Percentiles rank a stretch among this genome's conserved stretches.
Conservation (phyloP, 2,797 vertebrate genomes). For the Spizella passerina region DNA sequence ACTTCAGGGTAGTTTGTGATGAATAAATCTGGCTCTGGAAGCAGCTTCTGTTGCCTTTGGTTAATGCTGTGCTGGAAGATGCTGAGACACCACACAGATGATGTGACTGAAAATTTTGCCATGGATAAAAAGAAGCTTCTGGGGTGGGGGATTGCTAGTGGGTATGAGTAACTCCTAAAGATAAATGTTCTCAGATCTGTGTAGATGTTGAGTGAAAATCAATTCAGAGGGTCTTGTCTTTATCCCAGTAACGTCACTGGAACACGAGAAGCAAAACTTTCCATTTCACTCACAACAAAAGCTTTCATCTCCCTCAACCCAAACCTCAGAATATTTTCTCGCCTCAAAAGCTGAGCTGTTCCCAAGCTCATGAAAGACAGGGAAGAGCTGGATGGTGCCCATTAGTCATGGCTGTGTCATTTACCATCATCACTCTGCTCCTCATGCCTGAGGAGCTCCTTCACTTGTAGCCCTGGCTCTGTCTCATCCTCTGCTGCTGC, state of each 20-base stretch:
- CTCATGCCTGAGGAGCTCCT: not conserved
- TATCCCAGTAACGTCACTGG: not conserved
- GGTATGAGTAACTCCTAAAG: not conserved
- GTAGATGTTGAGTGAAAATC: not conserved
- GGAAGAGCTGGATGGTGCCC: not conserved
- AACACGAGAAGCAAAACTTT: not conserved
- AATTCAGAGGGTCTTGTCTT: not conserved
- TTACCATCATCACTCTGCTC: not conserved
- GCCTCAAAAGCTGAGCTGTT: conserved; percentile 9
- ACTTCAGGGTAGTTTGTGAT: not conserved
- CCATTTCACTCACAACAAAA: not conserved
- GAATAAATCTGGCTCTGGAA: not conserved
- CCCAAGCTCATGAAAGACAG: not conserved
- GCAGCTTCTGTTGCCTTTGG: not conserved
- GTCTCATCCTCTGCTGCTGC: not conserved
- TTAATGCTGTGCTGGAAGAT: not conserved
- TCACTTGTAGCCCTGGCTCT: not conserved
- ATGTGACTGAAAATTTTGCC: not conserved
- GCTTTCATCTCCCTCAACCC: not conserved
- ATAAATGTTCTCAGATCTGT: not conserved
- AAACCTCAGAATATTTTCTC: not conserved
- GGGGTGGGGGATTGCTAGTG: not conserved
- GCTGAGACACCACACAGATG: not conserved
- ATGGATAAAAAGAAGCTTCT: not conserved
- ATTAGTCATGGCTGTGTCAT: not conserved